Percentiles rank a stretch among this genome's conserved stretches.
These are phyloP conservation scores for Microctenopoma steveboyesi DNA, from an alignment of 2,797 vertebrate genomes.

Conservation along the genomic window DNA sequence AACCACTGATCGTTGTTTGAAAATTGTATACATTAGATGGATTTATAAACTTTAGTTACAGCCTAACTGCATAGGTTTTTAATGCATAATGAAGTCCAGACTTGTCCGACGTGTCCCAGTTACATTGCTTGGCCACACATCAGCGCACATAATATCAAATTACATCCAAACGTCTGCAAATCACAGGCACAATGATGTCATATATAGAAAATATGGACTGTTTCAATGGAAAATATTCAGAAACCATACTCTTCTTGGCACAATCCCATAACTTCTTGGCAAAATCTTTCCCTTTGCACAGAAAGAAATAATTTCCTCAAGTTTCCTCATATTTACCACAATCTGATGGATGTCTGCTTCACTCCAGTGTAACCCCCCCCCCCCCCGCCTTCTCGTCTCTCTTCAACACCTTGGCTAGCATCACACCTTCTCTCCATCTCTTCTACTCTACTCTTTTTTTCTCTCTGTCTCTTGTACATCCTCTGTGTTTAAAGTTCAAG, in stretches of 20 bases:
- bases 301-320: conserved; percentile 42
- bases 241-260: not conserved
- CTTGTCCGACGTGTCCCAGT: conserved; percentile 17
- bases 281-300: conserved; percentile 1
- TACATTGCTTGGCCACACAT: conserved; percentile 42
- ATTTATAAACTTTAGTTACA: not conserved
- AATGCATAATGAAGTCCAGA: conserved; percentile 1
- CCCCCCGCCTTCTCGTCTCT: conserved; percentile 1
- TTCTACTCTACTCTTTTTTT: conserved; percentile 27
- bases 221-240: conserved; percentile 38
- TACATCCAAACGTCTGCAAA: conserved; percentile 37
- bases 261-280: conserved; percentile 31
- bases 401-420: conserved; percentile 21
- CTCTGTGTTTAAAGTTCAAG: conserved; percentile 68
- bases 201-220: conserved; percentile 36
- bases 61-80: not conserved
- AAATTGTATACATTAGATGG: too few species aligned
- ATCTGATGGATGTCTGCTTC: conserved; percentile 27
- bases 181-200: conserved; percentile 24
- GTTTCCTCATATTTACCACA: conserved; percentile 45
- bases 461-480: conserved; percentile 27
- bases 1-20: too few species aligned
- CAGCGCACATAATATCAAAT: conserved; percentile 31
- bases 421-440: not conserved
- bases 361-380: not conserved